phyloP scores from a whole-genome alignment of 2,888 invertebrate genomes.

The Dendrolimus houi region DNA sequence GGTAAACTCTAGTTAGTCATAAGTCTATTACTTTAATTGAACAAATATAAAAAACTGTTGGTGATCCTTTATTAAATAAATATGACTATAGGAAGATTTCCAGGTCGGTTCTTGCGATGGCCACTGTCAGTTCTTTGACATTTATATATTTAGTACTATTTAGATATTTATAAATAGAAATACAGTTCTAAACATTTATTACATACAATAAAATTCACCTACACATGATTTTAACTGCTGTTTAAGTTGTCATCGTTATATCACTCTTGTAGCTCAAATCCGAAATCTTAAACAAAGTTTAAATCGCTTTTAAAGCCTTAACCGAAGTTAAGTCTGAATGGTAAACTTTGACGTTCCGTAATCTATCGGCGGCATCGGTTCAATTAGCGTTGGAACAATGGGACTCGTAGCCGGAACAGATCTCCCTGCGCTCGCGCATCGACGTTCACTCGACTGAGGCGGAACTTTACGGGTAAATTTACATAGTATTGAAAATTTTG shows the following conservation, averaged over 20 bases:
- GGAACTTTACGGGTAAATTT: not conserved
- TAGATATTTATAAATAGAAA: no score
- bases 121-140: no score
- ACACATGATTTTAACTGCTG: not conserved
- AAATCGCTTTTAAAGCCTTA: not conserved
- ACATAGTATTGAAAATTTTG: not conserved
- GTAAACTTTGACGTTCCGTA: conserved; percentile 15
- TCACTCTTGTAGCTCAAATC: not conserved
- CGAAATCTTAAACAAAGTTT: conserved; percentile 1
- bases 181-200: no score
- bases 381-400: conserved; percentile 68
- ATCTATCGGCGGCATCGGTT: conserved; percentile 71
- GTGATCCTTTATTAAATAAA: no score
- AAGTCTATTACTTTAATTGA: no score
- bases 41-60: no score
- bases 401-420: conserved; percentile 26
- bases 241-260: not conserved
- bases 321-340: not conserved
- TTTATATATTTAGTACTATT: no score
- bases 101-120: no score
- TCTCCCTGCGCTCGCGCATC: conserved; percentile 12
- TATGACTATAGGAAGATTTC: no score
- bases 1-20: no score
- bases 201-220: no score
- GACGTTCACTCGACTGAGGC: conserved; percentile 2